Evolutionary conservation across 2,113 vertebrate species (phyloP).

Genomic region (Phalacrocorax pelagicus): DNA sequence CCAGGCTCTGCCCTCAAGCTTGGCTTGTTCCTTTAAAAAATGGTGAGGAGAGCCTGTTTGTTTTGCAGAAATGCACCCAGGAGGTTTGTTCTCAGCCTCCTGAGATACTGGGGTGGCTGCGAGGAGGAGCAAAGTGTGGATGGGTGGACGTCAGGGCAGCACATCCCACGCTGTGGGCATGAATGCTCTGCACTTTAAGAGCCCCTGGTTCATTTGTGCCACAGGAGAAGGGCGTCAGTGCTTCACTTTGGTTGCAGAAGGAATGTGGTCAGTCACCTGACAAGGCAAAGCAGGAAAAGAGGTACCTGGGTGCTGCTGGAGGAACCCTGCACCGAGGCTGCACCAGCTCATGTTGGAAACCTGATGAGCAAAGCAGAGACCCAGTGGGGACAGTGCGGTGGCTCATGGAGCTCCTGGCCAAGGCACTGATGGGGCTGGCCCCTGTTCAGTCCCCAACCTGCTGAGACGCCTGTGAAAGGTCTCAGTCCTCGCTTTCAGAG

Average conservation of each 20-base stretch:
- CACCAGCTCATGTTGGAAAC: background rate
- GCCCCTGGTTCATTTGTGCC: background rate
- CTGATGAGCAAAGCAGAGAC: background rate
- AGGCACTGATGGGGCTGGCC: background rate
- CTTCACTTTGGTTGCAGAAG: background rate
- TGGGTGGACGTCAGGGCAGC: background rate
- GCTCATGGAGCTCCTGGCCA: background rate
- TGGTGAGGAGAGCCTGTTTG: fast-evolving
- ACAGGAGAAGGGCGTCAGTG: fast-evolving
- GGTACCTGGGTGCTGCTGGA: background rate
- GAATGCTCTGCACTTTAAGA: background rate
- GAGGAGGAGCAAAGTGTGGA: fast-evolving
- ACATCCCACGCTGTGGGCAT: background rate
- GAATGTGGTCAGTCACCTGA: background rate
- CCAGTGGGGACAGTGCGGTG: fast-evolving
- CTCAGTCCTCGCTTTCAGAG: background rate
- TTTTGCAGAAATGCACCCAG: background rate
- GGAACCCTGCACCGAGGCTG: background rate
- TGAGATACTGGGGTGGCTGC: background rate
- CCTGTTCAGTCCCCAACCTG: background rate
- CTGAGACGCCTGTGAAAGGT: background rate
- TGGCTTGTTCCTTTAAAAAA: background rate
- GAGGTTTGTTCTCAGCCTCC: background rate
- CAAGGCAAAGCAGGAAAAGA: background rate
- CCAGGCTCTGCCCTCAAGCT: constrained; percentile 7